phyloP scores from a whole-genome alignment of 2,888 invertebrate species.

The Limnephilus marmoratus region DNA sequence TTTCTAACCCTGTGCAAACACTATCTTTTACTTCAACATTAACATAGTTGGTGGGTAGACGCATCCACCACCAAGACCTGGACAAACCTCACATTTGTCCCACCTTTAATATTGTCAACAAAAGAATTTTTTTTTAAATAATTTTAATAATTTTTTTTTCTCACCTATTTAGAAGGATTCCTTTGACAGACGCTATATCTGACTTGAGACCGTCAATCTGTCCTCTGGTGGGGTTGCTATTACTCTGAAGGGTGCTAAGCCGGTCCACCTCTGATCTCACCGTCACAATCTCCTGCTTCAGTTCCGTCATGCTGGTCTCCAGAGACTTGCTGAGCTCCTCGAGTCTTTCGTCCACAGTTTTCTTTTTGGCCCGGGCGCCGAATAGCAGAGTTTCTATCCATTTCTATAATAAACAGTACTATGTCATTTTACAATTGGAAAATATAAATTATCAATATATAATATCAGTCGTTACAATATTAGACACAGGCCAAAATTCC shows the following conservation, averaged over 20 bases:
- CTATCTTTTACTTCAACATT: too few relatives aligned
- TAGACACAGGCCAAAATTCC: too few relatives aligned
- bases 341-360: slow-evolving; percentile 82
- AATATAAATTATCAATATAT: not conserved
- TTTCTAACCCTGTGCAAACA: too few relatives aligned
- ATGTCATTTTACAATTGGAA: not conserved
- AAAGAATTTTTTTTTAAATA: not conserved
- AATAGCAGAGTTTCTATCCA: slow-evolving; percentile 83
- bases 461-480: too few relatives aligned
- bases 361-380: slow-evolving; percentile 80
- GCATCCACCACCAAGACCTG: too few relatives aligned
- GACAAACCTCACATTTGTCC: too few relatives aligned
- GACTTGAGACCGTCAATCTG: slow-evolving; percentile 82
- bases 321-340: slow-evolving; percentile 83
- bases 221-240: slow-evolving; percentile 74
- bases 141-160: slow-evolving; percentile 28
- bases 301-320: slow-evolving; percentile 77
- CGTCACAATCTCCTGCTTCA: slow-evolving; percentile 81
- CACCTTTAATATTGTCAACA: too few relatives aligned
- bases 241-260: slow-evolving; percentile 72
- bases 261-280: slow-evolving; percentile 82
- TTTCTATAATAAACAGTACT: slow-evolving; percentile 72
- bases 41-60: too few relatives aligned
- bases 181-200: slow-evolving; percentile 85
- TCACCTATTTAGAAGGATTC: slow-evolving; percentile 83